phyloP scores from a whole-genome alignment of 2,113 vertebrate species.

The Puffinus mauretanicus region DNA sequence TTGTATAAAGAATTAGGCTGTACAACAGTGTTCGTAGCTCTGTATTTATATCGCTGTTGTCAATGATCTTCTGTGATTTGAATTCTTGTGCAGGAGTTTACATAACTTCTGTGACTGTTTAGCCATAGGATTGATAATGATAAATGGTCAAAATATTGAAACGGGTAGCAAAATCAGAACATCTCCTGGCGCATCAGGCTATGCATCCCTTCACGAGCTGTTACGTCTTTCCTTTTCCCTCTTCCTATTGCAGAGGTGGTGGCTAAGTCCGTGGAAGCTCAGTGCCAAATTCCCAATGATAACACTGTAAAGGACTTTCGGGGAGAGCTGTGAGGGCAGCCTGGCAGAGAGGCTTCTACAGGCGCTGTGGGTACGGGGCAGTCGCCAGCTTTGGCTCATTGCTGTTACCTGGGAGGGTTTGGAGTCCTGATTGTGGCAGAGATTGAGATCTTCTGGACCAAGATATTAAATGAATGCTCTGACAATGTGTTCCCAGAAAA shows the following conservation, averaged over 20 bases:
- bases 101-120: background rate
- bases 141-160: background rate
- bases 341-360: background rate
- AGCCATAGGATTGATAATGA: background rate
- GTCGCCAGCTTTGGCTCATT: background rate
- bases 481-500: background rate
- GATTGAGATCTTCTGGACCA: background rate
- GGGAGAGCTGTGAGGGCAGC: background rate
- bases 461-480: background rate
- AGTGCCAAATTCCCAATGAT: background rate
- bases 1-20: background rate
- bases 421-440: background rate
- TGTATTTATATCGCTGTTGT: background rate
- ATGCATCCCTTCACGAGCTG: accelerated
- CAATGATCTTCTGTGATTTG: background rate
- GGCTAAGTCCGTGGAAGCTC: background rate
- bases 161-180: background rate
- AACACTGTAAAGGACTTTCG: background rate
- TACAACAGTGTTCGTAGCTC: background rate
- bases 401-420: background rate
- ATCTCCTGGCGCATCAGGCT: background rate
- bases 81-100: background rate
- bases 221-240: accelerated
- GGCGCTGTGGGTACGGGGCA: background rate
- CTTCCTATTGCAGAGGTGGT: background rate